Conservation (phyloP, 2,888 invertebrate genomes). For the Amorpha juglandis region DNA sequence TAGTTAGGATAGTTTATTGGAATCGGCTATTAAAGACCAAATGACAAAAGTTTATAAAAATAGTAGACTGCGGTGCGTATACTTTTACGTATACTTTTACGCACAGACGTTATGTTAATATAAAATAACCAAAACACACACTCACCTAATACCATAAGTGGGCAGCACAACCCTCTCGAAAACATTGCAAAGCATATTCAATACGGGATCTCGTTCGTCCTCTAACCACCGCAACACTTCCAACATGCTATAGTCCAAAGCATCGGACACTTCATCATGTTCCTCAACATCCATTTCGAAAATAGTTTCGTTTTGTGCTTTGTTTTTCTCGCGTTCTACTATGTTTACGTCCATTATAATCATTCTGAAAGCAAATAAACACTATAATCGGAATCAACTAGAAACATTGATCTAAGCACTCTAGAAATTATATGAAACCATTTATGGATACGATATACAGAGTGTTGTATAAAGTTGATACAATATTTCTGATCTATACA, state of each 20-base stretch:
- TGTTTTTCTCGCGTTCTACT: conserved; percentile 72
- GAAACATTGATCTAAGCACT: no score
- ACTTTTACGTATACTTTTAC: no score
- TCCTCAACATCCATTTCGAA: conserved; percentile 85
- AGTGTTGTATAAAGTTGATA: no score
- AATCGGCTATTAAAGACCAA: no score
- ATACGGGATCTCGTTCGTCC: conserved; percentile 84
- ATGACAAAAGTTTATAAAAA: no score
- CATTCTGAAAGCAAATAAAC: conserved; percentile 80
- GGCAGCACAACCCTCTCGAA: conserved; percentile 93
- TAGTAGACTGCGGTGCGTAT: no score
- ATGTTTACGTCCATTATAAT: conserved; percentile 90
- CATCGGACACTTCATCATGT: conserved; percentile 73
- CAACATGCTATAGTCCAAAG: conserved; percentile 91
- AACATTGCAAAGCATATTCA: conserved; percentile 85
- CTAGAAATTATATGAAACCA: no score
- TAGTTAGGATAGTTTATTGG: no score
- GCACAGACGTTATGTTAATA: no score
- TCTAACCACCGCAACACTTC: conserved; percentile 89
- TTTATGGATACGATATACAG: no score
- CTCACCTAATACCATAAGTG: conserved; percentile 89
- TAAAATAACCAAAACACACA: conserved; percentile 10
- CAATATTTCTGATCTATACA: no score
- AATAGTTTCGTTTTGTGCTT: conserved; percentile 69
- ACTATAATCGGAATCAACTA: conserved; percentile 11